Conservation (phyloP, 2,888 invertebrate species). For the Phlogophora meticulosa region DNA sequence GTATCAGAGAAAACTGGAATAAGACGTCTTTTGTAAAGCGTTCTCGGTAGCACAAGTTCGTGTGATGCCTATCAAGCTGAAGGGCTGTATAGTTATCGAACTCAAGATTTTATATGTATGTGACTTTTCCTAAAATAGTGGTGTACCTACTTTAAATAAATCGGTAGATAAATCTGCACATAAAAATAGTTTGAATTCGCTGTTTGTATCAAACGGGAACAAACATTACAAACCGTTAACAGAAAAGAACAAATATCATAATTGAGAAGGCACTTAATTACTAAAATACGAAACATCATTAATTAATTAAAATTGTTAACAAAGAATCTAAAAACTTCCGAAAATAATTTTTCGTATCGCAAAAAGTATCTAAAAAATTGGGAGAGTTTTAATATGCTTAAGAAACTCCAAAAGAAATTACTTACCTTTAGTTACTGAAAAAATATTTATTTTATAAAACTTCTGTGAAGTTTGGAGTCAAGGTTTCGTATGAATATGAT, state of each 20-base stretch:
- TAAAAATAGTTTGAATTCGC: too few species aligned
- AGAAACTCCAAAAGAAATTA: slow-evolving; percentile 47
- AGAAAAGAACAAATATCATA: background rate
- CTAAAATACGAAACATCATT: slow-evolving; percentile 1
- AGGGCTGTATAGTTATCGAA: background rate
- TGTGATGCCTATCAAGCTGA: background rate
- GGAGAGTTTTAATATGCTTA: slow-evolving; percentile 33
- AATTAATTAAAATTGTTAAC: slow-evolving; percentile 24
- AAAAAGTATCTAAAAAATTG: slow-evolving; percentile 11
- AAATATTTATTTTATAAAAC: slow-evolving; percentile 44
- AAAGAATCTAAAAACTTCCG: slow-evolving; percentile 21
- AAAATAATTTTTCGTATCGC: slow-evolving; percentile 18
- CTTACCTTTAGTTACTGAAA: slow-evolving; percentile 26
- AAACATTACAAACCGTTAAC: background rate
- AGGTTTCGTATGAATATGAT: slow-evolving; percentile 16
- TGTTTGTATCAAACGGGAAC: background rate
- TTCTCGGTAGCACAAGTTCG: background rate
- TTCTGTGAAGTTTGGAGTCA: slow-evolving; percentile 18
- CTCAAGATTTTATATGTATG: background rate
- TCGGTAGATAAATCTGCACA: too few species aligned
- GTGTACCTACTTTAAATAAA: too few species aligned
- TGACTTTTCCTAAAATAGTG: too few species aligned
- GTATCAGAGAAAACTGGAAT: too few species aligned
- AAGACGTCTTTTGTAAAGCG: slow-evolving; percentile 15
- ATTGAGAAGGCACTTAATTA: background rate